phyloP scores from a whole-genome alignment of 2,888 invertebrate species.

The Nomada goodeniana region DNA sequence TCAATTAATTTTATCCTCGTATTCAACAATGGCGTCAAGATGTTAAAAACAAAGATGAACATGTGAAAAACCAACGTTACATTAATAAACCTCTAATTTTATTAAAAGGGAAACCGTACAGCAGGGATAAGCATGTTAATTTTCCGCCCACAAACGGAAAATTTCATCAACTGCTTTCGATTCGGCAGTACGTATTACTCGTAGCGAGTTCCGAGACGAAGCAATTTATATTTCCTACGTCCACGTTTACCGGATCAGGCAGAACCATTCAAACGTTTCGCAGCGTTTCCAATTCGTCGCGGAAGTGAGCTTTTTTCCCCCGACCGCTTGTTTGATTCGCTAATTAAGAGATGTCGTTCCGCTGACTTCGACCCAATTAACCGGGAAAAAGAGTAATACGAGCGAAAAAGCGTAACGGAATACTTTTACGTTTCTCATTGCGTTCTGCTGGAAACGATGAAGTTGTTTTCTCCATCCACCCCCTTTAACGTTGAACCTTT shows the following conservation, averaged over 20 bases:
- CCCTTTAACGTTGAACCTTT: background rate
- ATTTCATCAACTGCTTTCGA: too few relatives aligned
- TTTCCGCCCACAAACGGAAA: too few relatives aligned
- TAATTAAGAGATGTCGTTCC: slow-evolving; percentile 36
- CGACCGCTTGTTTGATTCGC: slow-evolving; percentile 33
- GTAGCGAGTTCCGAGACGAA: background rate
- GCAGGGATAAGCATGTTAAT: too few relatives aligned
- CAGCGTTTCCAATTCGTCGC: background rate
- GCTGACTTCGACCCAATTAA: slow-evolving; percentile 40
- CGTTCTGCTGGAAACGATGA: background rate
- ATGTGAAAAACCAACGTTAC: too few relatives aligned
- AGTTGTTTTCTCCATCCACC: background rate
- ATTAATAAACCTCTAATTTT: too few relatives aligned
- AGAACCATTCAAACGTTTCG: slow-evolving; percentile 12
- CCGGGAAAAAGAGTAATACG: slow-evolving; percentile 6
- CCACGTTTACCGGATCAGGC: slow-evolving; percentile 11
- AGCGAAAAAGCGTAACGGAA: slow-evolving; percentile 6
- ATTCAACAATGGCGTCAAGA: too few relatives aligned
- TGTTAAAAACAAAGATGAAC: too few relatives aligned
- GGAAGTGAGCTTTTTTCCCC: background rate
- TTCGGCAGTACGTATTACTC: background rate
- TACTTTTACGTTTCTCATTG: slow-evolving; percentile 7
- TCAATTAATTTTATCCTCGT: too few relatives aligned
- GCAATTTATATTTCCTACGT: background rate
- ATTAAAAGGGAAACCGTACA: too few relatives aligned